Percentiles rank a stretch among this genome's conserved stretches.
Conservation (phyloP, 2,113 vertebrate genomes). For the Pongo pygmaeus region DNA sequence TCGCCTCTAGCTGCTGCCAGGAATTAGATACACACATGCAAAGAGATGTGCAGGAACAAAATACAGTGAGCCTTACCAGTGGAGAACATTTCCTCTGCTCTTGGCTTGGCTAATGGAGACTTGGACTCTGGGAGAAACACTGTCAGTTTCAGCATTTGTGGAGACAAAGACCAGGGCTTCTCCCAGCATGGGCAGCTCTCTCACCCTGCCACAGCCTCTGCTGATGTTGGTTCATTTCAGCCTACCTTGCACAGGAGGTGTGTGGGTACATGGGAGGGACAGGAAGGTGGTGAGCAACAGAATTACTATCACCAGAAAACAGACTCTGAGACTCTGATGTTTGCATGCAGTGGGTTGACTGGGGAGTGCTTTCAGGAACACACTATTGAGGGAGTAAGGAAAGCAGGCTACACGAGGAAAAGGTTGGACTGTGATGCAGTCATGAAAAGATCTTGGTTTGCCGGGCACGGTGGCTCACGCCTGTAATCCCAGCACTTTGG, state of each 20-base stretch:
- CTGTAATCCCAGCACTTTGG: too few relatives aligned
- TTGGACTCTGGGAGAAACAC: neutral
- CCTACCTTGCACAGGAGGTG: neutral
- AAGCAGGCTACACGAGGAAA: neutral
- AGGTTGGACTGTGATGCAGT: fast-evolving
- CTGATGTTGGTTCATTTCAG: neutral
- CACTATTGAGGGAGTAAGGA: neutral
- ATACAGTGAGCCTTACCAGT: neutral
- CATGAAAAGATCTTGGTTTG: neutral
- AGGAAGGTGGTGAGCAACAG: neutral
- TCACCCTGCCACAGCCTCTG: neutral
- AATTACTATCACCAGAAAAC: neutral
- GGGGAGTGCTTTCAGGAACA: neutral
- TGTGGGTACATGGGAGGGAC: neutral
- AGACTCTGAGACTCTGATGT: neutral
- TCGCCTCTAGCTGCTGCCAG: neutral
- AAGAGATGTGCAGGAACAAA: neutral
- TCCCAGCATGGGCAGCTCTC: neutral
- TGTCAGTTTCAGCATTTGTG: neutral
- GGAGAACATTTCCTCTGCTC: neutral
- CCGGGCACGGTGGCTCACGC: too few relatives aligned
- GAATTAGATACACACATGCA: neutral
- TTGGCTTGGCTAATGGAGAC: neutral
- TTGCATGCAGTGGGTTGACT: too few relatives aligned
- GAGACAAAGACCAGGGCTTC: constrained; percentile 14